Base-by-base conservation (phyloP, 2,888 invertebrate species). In the Calephelis perditalis region DNA sequence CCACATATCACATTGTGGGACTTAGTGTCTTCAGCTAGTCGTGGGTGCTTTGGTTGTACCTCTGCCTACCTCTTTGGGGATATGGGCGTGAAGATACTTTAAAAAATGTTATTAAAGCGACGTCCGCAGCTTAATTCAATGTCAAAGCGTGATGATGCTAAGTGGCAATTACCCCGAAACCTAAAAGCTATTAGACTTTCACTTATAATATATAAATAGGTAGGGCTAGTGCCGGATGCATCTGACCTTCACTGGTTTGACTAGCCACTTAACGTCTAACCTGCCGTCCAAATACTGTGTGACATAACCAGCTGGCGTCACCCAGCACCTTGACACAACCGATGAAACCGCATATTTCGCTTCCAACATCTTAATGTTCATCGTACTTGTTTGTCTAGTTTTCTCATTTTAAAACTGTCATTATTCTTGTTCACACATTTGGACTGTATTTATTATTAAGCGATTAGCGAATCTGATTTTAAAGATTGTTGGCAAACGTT, bases 271-370 rank as follows among this genome's bases (percentile, higher is more conserved):
- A 86, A 73, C 84, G 81, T 67, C 73, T 78, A 82, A 78, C 77
- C 81, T 79, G 75, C 75, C 77, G 68, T 70, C 70, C 74, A 71
- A 75, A 72, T 73, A 72, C 69, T 74, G 76, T 78, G 76, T 87
- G 86, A 87, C 84, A 86, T 86, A 86, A 86, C 73, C 73, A 65
- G 63, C 67, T 85, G 86, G 78, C 85, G 86, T 87, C 86, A 86
- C 73, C 73, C 70, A 74, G 73, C 79, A 80, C 88, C 88, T 87
- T 86, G 86, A 84, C 86, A 84, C 65, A 59, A 36, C 59, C 63
- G 61, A 62, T 77, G 74, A 77, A 79, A 78, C 65, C 56, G 64
- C 57, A 58, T 62, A 63, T 61, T 63, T 60, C 62, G 52, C 10
- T 52, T 26, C 52, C 26, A 52, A 52, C 26, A 35, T 52, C 10